phyloP scores from a whole-genome alignment of 2,888 invertebrate genomes.

The Drosophila mercatorum region DNA sequence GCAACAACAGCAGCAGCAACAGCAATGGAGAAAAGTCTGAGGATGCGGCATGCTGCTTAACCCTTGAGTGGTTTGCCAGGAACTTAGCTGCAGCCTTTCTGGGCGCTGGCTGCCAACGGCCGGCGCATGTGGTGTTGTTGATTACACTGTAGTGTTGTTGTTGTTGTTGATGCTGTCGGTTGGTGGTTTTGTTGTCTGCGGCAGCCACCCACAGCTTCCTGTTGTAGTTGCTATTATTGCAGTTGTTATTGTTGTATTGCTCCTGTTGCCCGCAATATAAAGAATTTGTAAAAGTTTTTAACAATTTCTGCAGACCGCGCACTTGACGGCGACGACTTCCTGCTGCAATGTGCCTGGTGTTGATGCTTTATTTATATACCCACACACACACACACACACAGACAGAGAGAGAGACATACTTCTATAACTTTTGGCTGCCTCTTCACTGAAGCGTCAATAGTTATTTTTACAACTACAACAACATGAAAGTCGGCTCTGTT shows the following conservation, averaged over 20 bases:
- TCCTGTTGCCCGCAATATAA: constrained; percentile 64
- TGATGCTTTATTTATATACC: constrained; percentile 72
- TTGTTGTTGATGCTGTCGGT: constrained; percentile 33
- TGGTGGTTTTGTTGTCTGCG: constrained; percentile 72
- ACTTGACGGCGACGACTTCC: constrained; percentile 77
- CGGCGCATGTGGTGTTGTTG: constrained; percentile 75
- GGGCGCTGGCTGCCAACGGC: constrained; percentile 52
- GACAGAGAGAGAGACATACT: not conserved
- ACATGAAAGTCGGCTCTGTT: constrained; percentile 31
- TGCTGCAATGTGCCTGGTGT: constrained; percentile 73
- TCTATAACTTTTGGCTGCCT: constrained; percentile 63
- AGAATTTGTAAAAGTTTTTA: constrained; percentile 76
- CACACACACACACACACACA: not conserved
- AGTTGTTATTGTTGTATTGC: constrained; percentile 55
- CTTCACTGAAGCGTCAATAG: constrained; percentile 74
- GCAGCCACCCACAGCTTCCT: constrained; percentile 57
- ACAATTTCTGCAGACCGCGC: constrained; percentile 72
- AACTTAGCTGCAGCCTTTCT: constrained; percentile 56
- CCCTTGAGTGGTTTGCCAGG: constrained; percentile 70
- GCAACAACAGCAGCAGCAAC: not conserved
- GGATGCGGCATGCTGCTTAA: constrained; percentile 57
- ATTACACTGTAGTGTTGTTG: constrained; percentile 67
- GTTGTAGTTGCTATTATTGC: constrained; percentile 73
- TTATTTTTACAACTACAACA: constrained; percentile 62
- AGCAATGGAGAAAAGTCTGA: constrained; percentile 39